Conservation (phyloP, 1,140 invertebrate species). For the Phthorimaea operculella region DNA sequence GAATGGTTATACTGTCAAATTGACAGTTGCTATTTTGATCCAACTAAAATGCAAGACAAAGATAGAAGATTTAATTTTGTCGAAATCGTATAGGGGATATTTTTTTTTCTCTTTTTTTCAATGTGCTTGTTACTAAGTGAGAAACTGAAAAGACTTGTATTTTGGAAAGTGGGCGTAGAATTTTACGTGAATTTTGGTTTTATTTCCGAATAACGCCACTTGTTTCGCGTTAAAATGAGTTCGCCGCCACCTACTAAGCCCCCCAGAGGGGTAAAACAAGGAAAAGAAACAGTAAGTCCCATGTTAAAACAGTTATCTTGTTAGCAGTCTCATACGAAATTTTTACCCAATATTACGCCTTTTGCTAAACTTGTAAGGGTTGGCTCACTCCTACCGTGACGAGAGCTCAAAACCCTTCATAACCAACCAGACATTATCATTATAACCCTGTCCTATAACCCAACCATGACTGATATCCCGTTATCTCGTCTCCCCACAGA, state of each 20-base stretch:
- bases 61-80: too few species aligned
- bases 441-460: too few species aligned
- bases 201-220: background rate
- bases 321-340: background rate
- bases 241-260: constrained; percentile 79
- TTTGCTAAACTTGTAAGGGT: too few species aligned
- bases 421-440: too few species aligned
- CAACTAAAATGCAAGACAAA: too few species aligned
- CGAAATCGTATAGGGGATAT: too few species aligned
- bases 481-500: constrained; percentile 67
- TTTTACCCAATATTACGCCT: background rate
- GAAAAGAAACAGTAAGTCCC: constrained; percentile 80
- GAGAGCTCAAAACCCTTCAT: too few species aligned
- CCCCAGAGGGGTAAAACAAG: constrained; percentile 82
- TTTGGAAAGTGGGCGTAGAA: background rate
- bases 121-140: too few species aligned
- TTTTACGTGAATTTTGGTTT: background rate
- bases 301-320: background rate
- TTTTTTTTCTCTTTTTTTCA: too few species aligned
- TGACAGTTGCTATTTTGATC: background rate
- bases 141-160: too few species aligned
- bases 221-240: constrained; percentile 32
- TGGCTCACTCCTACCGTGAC: too few species aligned
- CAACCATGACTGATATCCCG: too few species aligned
- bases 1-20: background rate